Percentiles rank a stretch among this genome's conserved stretches.
These are phyloP conservation scores for Dynastes grantii DNA, from an alignment of 2,888 invertebrate genomes.

Conservation along the genomic window DNA sequence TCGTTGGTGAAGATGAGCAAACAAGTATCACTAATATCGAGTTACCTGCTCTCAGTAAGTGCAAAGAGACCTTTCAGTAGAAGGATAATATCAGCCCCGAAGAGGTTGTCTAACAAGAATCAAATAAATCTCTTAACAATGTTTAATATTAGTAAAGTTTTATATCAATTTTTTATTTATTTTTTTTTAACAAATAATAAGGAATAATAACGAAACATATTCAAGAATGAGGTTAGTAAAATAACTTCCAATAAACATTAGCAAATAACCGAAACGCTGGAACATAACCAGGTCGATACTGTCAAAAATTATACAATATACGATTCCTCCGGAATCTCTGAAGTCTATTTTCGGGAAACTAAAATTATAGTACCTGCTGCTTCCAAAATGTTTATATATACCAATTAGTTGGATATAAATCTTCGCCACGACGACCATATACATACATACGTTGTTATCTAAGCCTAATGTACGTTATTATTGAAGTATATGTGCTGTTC, in stretches of 20 bases:
- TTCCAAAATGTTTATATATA: slow-evolving; percentile 25
- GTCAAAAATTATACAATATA: background rate
- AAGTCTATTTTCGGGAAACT: slow-evolving; percentile 24
- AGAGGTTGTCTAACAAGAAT: background rate
- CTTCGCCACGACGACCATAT: slow-evolving; percentile 29
- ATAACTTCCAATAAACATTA: no score
- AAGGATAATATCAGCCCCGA: background rate
- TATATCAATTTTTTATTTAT: no score
- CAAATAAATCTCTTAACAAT: slow-evolving; percentile 12
- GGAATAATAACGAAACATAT: no score
- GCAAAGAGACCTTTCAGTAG: no score
- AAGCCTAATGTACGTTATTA: slow-evolving; percentile 23
- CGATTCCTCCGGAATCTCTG: background rate
- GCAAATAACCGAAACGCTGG: no score
- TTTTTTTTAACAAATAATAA: no score
- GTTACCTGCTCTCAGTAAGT: no score
- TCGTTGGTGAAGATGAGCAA: no score
- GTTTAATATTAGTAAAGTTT: background rate
- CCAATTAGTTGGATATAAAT: slow-evolving; percentile 36
- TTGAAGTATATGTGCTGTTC: slow-evolving; percentile 1
- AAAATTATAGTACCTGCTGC: slow-evolving; percentile 3
- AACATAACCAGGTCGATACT: no score
- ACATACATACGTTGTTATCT: slow-evolving; percentile 16
- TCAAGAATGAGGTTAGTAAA: no score
- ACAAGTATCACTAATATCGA: no score